These are phyloP conservation scores for Eublepharis macularius DNA, from an alignment of 2,113 vertebrate species.

Conservation along the genomic window DNA sequence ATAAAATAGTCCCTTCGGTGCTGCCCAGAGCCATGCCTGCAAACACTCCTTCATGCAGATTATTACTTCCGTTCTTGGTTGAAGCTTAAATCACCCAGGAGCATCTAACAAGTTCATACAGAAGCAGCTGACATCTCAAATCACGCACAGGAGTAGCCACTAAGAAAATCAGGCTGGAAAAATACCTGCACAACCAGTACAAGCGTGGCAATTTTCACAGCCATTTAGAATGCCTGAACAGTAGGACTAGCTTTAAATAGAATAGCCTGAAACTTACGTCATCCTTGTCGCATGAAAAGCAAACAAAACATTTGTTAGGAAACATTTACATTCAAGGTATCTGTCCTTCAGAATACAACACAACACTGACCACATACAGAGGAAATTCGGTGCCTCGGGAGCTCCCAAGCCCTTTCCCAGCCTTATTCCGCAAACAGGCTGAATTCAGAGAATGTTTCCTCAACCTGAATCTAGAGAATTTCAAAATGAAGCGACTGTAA, in stretches of 20 bases:
- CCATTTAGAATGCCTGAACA: not conserved
- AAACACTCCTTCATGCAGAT: not conserved
- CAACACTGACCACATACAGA: not conserved
- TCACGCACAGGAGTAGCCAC: not conserved
- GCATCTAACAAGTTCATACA: not conserved
- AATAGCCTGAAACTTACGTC: slow-evolving; percentile 74
- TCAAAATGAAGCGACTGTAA: not conserved
- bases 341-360: not conserved
- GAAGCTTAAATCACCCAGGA: not conserved
- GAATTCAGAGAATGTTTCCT: not conserved
- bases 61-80: not conserved
- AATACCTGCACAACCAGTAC: not conserved
- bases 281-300: slow-evolving; percentile 77
- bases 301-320: slow-evolving; percentile 67
- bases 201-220: not conserved
- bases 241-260: slow-evolving; percentile 42
- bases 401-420: not conserved
- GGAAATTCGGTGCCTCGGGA: not conserved
- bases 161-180: not conserved
- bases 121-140: not conserved
- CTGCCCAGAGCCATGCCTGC: no score
- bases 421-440: not conserved
- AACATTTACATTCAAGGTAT: not conserved
- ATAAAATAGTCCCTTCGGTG: no score
- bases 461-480: not conserved